A percentile compares a stretch with the other conserved stretches of the same genome.
Evolutionary conservation across 2,888 invertebrate genomes (phyloP).

Genomic region (Lymantria monacha): DNA sequence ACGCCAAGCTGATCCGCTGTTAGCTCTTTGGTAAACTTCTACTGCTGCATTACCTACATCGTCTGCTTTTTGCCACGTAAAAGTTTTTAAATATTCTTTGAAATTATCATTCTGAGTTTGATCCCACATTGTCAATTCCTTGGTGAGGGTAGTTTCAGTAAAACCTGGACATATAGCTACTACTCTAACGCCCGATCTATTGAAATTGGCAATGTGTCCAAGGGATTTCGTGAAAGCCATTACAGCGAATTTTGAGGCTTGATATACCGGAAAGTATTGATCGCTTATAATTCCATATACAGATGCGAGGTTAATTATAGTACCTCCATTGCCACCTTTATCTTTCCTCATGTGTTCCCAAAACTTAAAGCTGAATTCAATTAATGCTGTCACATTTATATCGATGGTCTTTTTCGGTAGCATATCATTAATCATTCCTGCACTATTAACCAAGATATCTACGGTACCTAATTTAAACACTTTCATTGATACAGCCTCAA

Average conservation of each 20-base stretch:
- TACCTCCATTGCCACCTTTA: slow-evolving; percentile 79
- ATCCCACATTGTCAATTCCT: slow-evolving; percentile 3
- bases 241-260: slow-evolving; percentile 76
- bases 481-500: slow-evolving; percentile 11
- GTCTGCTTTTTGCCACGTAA: slow-evolving; percentile 42
- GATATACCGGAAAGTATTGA: slow-evolving; percentile 16
- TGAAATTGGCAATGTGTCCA: slow-evolving; percentile 54
- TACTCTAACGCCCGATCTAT: slow-evolving; percentile 53
- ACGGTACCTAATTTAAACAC: slow-evolving; percentile 27
- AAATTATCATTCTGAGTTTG: neutral
- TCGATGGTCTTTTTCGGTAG: slow-evolving; percentile 32
- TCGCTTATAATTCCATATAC: slow-evolving; percentile 63
- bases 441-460: slow-evolving; percentile 65
- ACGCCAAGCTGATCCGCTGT: slow-evolving; percentile 25
- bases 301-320: slow-evolving; percentile 83
- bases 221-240: slow-evolving; percentile 64
- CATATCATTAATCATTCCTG: slow-evolving; percentile 49
- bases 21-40: slow-evolving; percentile 19
- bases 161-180: slow-evolving; percentile 27
- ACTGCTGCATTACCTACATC: slow-evolving; percentile 34
- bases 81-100: slow-evolving; percentile 5
- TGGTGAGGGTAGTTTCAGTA: slow-evolving; percentile 7
- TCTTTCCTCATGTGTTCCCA: slow-evolving; percentile 79
- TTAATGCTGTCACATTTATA: slow-evolving; percentile 48
- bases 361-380: slow-evolving; percentile 66